phyloP scores from a whole-genome alignment of 2,888 invertebrate species.

The Hypena proboscidalis region DNA sequence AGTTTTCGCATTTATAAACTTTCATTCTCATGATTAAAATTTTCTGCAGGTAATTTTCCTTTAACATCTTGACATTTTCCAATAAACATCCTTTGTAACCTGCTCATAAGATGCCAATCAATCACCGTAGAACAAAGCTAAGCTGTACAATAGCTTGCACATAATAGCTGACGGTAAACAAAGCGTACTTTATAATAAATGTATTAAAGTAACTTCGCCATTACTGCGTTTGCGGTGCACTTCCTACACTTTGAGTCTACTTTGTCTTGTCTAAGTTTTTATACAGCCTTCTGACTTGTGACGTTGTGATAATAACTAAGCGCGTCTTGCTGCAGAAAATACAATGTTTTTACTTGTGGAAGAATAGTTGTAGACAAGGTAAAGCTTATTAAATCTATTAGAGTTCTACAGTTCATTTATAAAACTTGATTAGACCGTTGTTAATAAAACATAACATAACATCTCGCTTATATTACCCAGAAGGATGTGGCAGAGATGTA shows the following conservation, averaged over 20 bases:
- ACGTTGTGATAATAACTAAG: slow-evolving; percentile 32
- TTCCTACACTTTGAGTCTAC: slow-evolving; percentile 45
- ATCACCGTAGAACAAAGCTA: slow-evolving; percentile 8
- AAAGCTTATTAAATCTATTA: too few species aligned
- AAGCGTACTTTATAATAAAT: slow-evolving; percentile 43
- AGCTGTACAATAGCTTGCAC: slow-evolving; percentile 9
- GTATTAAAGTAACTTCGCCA: slow-evolving; percentile 51
- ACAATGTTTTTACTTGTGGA: not conserved
- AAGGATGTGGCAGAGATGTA: too few species aligned
- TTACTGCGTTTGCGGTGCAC: slow-evolving; percentile 41
- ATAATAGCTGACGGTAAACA: slow-evolving; percentile 25
- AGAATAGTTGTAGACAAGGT: too few species aligned
- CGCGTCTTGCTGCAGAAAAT: slow-evolving; percentile 13
- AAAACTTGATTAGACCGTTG: too few species aligned
- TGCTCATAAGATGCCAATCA: slow-evolving; percentile 5
- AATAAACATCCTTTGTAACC: not conserved
- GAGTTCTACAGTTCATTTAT: too few species aligned
- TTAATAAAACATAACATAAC: too few species aligned
- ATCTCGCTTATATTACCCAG: too few species aligned
- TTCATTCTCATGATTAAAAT: too few species aligned
- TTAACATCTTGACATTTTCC: not conserved
- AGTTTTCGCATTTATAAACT: too few species aligned
- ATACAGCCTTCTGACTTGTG: slow-evolving; percentile 49
- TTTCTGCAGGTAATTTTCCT: too few species aligned
- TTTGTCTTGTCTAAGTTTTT: slow-evolving; percentile 53